Evolutionary conservation across 2,797 vertebrate species (phyloP).

Genomic region (Cyprinella venusta): DNA sequence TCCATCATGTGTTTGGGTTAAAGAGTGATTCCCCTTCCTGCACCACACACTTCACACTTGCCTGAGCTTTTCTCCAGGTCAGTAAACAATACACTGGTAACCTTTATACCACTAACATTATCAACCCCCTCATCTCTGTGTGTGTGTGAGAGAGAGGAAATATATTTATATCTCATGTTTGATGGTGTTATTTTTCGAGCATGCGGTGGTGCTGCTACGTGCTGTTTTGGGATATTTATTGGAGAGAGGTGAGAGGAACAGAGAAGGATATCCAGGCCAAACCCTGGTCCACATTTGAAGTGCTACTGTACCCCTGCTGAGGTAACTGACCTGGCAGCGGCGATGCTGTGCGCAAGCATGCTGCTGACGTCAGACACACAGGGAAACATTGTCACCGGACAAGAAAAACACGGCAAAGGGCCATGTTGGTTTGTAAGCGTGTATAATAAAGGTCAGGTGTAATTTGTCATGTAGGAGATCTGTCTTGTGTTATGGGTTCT

Average conservation of each 20-base stretch:
- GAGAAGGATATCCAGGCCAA: conserved; percentile 78
- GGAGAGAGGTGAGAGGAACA: conserved; percentile 58
- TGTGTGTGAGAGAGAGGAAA: conserved; percentile 71
- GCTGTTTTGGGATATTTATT: conserved; percentile 71
- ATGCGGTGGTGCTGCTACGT: conserved; percentile 73
- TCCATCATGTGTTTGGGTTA: conserved; percentile 90
- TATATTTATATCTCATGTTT: conserved; percentile 79
- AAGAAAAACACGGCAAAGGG: conserved; percentile 55
- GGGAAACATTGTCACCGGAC: conserved; percentile 52
- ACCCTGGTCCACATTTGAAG: conserved; percentile 50
- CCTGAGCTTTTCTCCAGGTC: conserved; percentile 79
- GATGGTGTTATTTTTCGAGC: conserved; percentile 75
- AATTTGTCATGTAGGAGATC: conserved; percentile 55
- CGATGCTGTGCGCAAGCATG: conserved; percentile 31
- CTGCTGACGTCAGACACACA: conserved; percentile 55
- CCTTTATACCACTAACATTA: conserved; percentile 76
- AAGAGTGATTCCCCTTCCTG: conserved; percentile 82
- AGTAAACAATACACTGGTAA: conserved; percentile 79
- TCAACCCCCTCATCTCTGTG: conserved; percentile 12
- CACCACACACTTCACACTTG: conserved; percentile 81
- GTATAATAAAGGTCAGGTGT: conserved; percentile 59
- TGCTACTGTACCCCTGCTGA: conserved; percentile 66
- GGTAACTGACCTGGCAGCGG: conserved; percentile 53
- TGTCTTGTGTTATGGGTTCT: conserved; percentile 41
- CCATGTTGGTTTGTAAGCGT: conserved; percentile 49